Conservation (phyloP, 2,797 vertebrate genomes). For the Gymnopithys bicolor region DNA sequence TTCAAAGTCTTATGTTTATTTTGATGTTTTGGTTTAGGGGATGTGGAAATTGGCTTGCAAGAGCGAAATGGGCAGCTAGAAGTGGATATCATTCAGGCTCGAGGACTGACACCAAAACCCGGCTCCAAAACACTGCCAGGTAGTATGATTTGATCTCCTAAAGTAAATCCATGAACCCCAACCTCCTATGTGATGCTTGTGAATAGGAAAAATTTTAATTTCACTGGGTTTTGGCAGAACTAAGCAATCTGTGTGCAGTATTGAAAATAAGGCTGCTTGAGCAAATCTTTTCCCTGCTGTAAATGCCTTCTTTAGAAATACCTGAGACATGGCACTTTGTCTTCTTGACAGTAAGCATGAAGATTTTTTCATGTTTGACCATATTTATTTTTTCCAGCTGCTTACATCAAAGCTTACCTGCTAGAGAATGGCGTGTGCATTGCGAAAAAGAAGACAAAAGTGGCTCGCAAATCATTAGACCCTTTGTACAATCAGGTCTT, state of each 20-base stretch:
- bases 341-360: not conserved
- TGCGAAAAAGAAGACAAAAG: constrained; percentile 98
- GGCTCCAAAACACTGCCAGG: constrained; percentile 97
- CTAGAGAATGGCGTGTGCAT: constrained; percentile 93
- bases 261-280: not conserved
- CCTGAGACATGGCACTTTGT: not conserved
- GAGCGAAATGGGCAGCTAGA: constrained; percentile 95
- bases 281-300: not conserved
- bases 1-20: not conserved
- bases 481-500: constrained; percentile 98
- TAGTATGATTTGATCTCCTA: constrained; percentile 41
- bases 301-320: not conserved
- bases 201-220: not conserved
- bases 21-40: constrained; percentile 79
- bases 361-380: not conserved
- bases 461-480: constrained; percentile 93
- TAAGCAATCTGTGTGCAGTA: not conserved
- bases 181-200: not conserved
- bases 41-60: constrained; percentile 93
- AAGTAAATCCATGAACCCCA: not conserved
- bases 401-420: constrained; percentile 97
- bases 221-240: not conserved
- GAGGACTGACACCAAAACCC: constrained; percentile 93
- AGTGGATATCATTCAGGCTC: constrained; percentile 96
- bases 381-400: constrained; percentile 80